These are phyloP conservation scores for Cetonia aurata DNA, from an alignment of 2,888 invertebrate species.

Conservation along the genomic window DNA sequence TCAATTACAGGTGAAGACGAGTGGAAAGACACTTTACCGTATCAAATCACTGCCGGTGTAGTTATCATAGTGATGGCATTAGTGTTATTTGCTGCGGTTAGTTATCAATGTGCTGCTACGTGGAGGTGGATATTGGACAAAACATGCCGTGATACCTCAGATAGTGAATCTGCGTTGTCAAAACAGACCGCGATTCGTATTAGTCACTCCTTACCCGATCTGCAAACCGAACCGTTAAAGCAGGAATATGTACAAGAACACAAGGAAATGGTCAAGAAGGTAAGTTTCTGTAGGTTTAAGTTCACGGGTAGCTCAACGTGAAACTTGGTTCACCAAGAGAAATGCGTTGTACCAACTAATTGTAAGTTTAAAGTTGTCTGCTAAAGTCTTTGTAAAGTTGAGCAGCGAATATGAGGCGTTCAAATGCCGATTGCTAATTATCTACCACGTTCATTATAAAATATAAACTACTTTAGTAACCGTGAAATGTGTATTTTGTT, in stretches of 20 bases:
- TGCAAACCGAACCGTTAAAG: constrained; percentile 77
- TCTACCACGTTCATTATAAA: no score
- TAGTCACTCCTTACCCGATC: constrained; percentile 81
- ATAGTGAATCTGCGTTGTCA: constrained; percentile 65
- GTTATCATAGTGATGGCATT: constrained; percentile 75
- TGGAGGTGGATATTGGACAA: constrained; percentile 79
- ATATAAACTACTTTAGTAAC: no score
- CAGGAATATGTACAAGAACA: constrained; percentile 80
- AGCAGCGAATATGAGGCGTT: no score
- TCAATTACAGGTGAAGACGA: constrained; percentile 43
- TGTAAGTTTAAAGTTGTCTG: no score
- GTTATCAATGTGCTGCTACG: constrained; percentile 80
- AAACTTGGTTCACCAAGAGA: no score
- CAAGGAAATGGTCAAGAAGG: constrained; percentile 78
- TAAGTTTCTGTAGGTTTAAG: constrained; percentile 58
- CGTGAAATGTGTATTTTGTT: no score
- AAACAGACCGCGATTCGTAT: constrained; percentile 79
- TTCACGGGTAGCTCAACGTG: background rate
- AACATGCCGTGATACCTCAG: constrained; percentile 62
- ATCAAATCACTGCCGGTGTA: constrained; percentile 70
- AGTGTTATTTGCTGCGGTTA: constrained; percentile 77
- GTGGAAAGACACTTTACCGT: constrained; percentile 44
- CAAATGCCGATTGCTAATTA: no score
- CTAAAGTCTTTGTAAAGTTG: no score
- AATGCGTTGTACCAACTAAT: no score